Evolutionary conservation across 2,797 vertebrate genomes (phyloP), one percentile per base, ranked within the genome.

Genomic region (Rousettus madagascariensis): DNA sequence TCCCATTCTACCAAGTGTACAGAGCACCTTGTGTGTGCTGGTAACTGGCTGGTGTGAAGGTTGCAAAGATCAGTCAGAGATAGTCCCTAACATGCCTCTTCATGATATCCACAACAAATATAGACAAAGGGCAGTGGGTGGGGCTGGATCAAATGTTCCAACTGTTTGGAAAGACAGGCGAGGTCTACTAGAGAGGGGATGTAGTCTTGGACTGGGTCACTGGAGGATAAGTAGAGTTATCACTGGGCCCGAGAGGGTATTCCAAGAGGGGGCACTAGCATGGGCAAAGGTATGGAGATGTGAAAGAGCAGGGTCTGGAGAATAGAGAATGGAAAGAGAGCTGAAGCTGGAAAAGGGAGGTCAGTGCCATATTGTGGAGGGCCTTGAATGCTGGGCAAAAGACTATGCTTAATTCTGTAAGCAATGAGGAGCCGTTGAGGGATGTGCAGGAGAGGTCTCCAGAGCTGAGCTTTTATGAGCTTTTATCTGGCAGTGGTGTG

Each of bases 201-300:
- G 17, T 66, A 22, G n/a, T 12, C 41, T 82, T 43, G 69, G 41
- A 3, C 8, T 38, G 68, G 53, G 71, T 53, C 6, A 19, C 13
- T 33, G 66, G 26, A 55, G n/a, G 33, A 26, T 43, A 33, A 66
- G 9, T 3, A 12, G 15, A 19, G 9, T 51, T 30, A 3, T 43
- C 83, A 19, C 36, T 61, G 66, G 46, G 10, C 1, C 17, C 68
- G 26, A 20, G 66, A 49, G 28, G 24, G 20, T 49, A 11, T 36
- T 46, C 28, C 0, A 11, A 3, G 20, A 33, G 24, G 16, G 41
- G 7, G 2, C 3, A 7, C 15, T 12, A 9, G 36, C 8, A 53
- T 22, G 33, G 20, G 8, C 49, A 43, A 30, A 59, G 24, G 20
- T 11, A 2, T 30, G 38, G 41, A 59, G 83, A 3, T 46, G 13